phyloP scores from a whole-genome alignment of 1,140 invertebrate genomes.

The Cotesia chilonis region DNA sequence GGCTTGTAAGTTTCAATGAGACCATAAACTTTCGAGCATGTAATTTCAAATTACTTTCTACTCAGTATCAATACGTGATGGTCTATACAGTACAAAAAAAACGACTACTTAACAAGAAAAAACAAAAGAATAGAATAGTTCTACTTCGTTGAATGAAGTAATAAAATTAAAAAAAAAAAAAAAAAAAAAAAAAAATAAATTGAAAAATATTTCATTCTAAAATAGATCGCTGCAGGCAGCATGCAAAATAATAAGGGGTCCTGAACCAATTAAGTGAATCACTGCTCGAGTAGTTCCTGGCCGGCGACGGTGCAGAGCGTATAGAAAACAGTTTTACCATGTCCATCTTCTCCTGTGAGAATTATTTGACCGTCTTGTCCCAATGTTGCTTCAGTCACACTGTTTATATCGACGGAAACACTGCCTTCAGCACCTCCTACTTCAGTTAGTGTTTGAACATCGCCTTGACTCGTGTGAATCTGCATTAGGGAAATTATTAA shows the following conservation, averaged over 20 bases:
- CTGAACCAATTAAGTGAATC: conserved; percentile 43
- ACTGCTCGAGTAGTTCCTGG: conserved; percentile 65
- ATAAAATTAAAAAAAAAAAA: conserved; percentile 34
- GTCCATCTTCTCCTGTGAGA: conserved; percentile 91
- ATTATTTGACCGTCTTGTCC: conserved; percentile 94
- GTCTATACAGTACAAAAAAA: conserved; percentile 43
- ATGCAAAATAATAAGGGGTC: conserved; percentile 58
- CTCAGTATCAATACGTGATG: conserved; percentile 40
- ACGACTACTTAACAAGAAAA: conserved; percentile 53
- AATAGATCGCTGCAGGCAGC: conserved; percentile 59
- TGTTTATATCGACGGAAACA: conserved; percentile 86
- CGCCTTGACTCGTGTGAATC: conserved; percentile 80
- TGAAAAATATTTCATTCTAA: conserved; percentile 50
- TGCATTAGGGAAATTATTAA: conserved; percentile 51
- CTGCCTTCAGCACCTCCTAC: conserved; percentile 73
- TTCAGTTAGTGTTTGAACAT: conserved; percentile 83
- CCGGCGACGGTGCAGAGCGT: conserved; percentile 67
- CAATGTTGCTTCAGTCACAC: conserved; percentile 85
- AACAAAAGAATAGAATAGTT: conserved; percentile 45
- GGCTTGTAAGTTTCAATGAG: conserved; percentile 18
- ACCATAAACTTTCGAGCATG: conserved; percentile 56
- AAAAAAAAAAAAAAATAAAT: conserved; percentile 23
- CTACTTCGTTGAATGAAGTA: conserved; percentile 51
- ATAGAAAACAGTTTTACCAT: conserved; percentile 76
- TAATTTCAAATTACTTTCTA: conserved; percentile 47